These are phyloP conservation scores for Chalcosyrphus nemorum DNA, from an alignment of 2,888 invertebrate species.

Conservation along the genomic window DNA sequence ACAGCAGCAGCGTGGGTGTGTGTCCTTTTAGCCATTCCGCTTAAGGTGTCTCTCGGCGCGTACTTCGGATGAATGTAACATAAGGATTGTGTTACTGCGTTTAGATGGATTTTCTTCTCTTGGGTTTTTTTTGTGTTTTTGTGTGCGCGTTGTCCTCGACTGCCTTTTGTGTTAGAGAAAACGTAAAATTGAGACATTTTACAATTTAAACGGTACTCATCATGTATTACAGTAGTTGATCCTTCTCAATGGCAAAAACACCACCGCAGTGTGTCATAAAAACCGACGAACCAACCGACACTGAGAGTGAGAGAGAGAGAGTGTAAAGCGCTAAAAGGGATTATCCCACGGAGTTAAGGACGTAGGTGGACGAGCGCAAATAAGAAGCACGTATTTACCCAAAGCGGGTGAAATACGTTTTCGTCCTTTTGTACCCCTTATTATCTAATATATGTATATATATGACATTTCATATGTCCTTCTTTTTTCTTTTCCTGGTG, in stretches of 20 bases:
- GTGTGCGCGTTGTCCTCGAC: no score
- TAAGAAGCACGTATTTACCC: constrained; percentile 28
- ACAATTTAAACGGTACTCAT: constrained; percentile 50
- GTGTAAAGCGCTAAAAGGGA: constrained; percentile 18
- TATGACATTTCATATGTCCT: constrained; percentile 19
- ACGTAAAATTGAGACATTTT: constrained; percentile 53
- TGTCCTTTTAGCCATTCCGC: constrained; percentile 31
- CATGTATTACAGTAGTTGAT: constrained; percentile 34
- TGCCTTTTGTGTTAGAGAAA: neutral
- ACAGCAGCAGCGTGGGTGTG: neutral
- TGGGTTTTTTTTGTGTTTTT: neutral
- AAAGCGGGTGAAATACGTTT: constrained; percentile 4
- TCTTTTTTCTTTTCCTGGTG: constrained; percentile 19
- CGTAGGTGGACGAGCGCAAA: constrained; percentile 18
- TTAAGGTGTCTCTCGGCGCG: constrained; percentile 4
- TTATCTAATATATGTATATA: constrained; percentile 15
- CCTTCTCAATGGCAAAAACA: constrained; percentile 21
- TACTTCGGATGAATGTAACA: constrained; percentile 23
- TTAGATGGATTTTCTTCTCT: neutral
- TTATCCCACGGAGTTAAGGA: constrained; percentile 30
- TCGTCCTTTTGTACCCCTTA: constrained; percentile 1
- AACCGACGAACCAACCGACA: neutral
- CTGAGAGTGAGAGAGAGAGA: neutral
- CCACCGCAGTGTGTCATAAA: constrained; percentile 21
- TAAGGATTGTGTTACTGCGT: constrained; percentile 26